These are phyloP conservation scores for Mesocentrotus franciscanus DNA, from an alignment of 53 echinoderm and acorn worm species.

Conservation along the genomic window DNA sequence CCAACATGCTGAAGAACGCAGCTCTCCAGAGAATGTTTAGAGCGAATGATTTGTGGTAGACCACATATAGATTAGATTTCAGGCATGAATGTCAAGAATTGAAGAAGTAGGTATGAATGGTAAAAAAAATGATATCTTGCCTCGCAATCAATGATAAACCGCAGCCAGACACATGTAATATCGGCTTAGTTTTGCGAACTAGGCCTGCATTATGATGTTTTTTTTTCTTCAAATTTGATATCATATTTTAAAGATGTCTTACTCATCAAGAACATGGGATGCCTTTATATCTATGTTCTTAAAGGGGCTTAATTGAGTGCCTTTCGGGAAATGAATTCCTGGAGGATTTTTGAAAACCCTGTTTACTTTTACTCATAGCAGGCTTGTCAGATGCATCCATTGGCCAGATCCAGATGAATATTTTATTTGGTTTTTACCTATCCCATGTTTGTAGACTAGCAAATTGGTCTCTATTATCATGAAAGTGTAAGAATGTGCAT, in stretches of 20 bases:
- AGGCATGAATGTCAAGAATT: background rate
- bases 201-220: background rate
- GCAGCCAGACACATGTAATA: background rate
- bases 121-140: background rate
- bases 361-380: too few relatives aligned
- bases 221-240: background rate
- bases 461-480: too few relatives aligned
- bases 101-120: background rate
- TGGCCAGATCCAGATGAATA: too few relatives aligned
- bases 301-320: too few relatives aligned
- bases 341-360: too few relatives aligned
- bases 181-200: background rate
- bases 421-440: too few relatives aligned
- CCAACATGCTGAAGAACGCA: background rate
- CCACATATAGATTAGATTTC: background rate
- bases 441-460: too few relatives aligned
- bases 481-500: too few relatives aligned
- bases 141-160: background rate
- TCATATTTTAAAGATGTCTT: background rate
- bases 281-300: too few relatives aligned
- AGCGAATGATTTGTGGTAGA: constrained; percentile 17
- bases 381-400: too few relatives aligned
- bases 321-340: too few relatives aligned
- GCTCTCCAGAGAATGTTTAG: background rate
- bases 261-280: background rate